Evolutionary conservation across 2,888 invertebrate genomes (phyloP), one percentile per base, ranked within the genome.

Genomic region (Hypomecis atomaria): DNA sequence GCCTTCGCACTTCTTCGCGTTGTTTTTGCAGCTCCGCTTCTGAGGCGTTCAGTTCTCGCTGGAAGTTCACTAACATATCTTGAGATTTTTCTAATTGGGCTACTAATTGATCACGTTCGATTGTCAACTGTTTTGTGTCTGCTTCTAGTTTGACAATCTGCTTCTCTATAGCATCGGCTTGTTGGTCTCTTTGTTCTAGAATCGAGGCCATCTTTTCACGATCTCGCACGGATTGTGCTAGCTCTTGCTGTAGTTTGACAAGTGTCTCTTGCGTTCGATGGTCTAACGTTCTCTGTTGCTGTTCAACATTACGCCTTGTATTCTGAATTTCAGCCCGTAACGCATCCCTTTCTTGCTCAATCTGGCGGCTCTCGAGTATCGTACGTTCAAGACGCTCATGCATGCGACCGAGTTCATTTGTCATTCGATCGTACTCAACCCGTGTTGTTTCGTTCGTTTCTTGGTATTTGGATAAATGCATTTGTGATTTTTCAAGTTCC

Each of bases 31-130:
- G 87, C 82, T 97, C 97, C 48, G 95, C 94, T 87, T 97, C 98
- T 73, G 96, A 96, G 71, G 96, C 95, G 72, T 97, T 97, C 56
- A 98, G 86, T 82, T 98, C 98, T 83, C 97, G 96, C 85, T 98
- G 98, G 96, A 98, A 98, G 87, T 97, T 97, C 87, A 98, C 96
- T 64, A 98, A 90, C 95, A 98, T 97, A 75, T 98, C 97, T 85
- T 98, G 98, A 47, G 97, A 97, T 89, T 98, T 98, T 86, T 98
- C 98, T 81, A 98, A 85, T 84, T 98, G 98, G 71, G 96, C 95
- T 0, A 98, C 97, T 69, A 98, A 87, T 86, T 98, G 98, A 84
- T 98, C 98, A 54, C 97, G 87, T 84, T 98, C 98, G 71, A 96
- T 95, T 13, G 96, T 96, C 77, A 98, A 85, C 85, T 98, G 97